A percentile compares a stretch with the other conserved stretches of the same genome.
Conservation (phyloP, 2,888 invertebrate genomes). For the Acronicta psi region DNA sequence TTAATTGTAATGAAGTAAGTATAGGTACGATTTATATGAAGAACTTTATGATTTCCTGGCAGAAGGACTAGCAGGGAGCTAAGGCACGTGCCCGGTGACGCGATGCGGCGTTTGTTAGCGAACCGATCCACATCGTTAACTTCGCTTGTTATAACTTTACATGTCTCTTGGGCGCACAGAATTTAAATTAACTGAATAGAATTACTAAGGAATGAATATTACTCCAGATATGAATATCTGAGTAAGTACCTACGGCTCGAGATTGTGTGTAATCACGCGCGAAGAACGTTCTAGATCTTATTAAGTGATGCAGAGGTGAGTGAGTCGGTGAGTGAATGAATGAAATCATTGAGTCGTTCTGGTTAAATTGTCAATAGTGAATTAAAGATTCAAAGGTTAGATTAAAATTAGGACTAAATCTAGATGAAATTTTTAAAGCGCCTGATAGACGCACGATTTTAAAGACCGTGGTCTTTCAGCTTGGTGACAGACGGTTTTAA, state of each 20-base stretch:
- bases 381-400: background rate
- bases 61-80: conserved; percentile 39
- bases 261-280: conserved; percentile 61
- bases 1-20: conserved; percentile 51
- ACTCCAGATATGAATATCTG: conserved; percentile 55
- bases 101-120: conserved; percentile 70
- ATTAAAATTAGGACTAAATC: no score
- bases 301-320: conserved; percentile 8
- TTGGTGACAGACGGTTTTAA: no score
- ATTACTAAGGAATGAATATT: conserved; percentile 68
- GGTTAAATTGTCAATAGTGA: background rate
- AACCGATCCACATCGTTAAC: conserved; percentile 78
- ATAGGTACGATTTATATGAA: conserved; percentile 56
- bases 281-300: conserved; percentile 27
- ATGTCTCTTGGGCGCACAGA: conserved; percentile 72
- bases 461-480: no score
- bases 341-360: conserved; percentile 1
- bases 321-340: conserved; percentile 19
- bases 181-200: conserved; percentile 77
- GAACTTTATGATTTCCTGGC: conserved; percentile 56
- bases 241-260: conserved; percentile 28
- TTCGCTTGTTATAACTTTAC: conserved; percentile 85
- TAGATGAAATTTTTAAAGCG: no score
- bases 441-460: no score
- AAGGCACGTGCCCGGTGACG: conserved; percentile 64